phyloP scores from a whole-genome alignment of 2,113 vertebrate species.

The Gopherus flavomarginatus region DNA sequence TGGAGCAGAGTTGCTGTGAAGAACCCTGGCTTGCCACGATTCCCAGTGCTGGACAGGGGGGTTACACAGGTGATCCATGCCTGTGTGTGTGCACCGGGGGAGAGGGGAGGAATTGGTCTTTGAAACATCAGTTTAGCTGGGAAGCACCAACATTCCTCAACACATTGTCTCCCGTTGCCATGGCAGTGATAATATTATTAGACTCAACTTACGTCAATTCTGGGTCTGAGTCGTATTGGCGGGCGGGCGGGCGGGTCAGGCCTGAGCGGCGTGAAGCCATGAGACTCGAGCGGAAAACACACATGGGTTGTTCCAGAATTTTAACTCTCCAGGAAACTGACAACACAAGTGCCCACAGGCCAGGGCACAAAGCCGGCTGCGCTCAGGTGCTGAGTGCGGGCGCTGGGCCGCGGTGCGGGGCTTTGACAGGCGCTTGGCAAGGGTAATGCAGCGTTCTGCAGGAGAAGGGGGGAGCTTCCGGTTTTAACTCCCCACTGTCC shows the following conservation, averaged over 20 bases:
- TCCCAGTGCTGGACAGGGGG: not conserved
- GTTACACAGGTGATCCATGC: not conserved
- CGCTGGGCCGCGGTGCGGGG: not conserved
- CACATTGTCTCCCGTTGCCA: constrained; percentile 68
- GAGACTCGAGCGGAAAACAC: not conserved
- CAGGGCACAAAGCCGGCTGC: not conserved
- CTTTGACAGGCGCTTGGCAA: not conserved
- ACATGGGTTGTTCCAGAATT: not conserved
- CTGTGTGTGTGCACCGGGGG: not conserved
- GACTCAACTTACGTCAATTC: constrained; percentile 61
- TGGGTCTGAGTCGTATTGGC: constrained; percentile 34
- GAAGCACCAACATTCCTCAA: constrained; percentile 59
- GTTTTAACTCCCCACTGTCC: not conserved
- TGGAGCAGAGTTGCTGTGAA: not conserved
- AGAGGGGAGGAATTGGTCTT: not conserved
- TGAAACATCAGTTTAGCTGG: not conserved
- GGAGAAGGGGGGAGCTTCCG: not conserved
- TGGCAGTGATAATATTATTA: constrained; percentile 68
- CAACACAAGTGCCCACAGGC: not conserved
- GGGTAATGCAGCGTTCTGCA: not conserved
- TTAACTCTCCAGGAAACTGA: not conserved
- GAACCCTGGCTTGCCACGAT: not conserved
- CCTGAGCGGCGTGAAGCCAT: constrained; percentile 6
- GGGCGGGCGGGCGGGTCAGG: constrained; percentile 49
- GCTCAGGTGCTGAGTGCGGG: not conserved